Conservation (phyloP, 2,113 vertebrate genomes). For the Suncus etruscus region DNA sequence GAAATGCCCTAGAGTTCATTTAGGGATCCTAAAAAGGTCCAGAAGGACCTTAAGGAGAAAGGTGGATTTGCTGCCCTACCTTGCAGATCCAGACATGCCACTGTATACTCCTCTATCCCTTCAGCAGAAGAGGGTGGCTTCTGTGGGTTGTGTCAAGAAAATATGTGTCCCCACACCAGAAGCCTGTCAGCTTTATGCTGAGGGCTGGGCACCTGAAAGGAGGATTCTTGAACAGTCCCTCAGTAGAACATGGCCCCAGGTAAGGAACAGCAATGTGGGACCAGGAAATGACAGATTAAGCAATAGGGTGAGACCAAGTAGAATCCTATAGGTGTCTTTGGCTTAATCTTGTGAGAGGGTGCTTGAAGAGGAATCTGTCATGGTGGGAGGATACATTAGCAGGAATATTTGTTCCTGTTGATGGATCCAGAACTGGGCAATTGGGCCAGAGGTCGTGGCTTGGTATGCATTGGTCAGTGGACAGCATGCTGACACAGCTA, state of each 20-base stretch:
- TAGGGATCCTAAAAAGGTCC: background rate
- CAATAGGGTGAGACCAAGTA: background rate
- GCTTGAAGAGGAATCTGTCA: background rate
- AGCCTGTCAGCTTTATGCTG: background rate
- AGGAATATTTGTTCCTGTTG: conserved; percentile 6
- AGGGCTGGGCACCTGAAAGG: background rate
- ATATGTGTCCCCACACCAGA: background rate
- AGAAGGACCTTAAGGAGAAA: background rate
- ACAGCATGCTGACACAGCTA: background rate
- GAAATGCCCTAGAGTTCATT: background rate
- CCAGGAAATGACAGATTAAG: background rate
- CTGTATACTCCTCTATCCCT: background rate
- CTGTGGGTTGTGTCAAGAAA: too few relatives aligned
- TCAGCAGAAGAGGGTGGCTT: too few relatives aligned
- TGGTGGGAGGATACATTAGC: background rate
- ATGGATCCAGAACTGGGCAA: background rate
- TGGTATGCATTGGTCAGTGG: too few relatives aligned
- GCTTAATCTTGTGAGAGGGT: background rate
- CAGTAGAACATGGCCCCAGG: background rate
- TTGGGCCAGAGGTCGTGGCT: too few relatives aligned
- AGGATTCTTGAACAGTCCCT: conserved; percentile 27
- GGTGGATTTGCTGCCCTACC: background rate
- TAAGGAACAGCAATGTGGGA: background rate
- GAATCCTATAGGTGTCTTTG: background rate
- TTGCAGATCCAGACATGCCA: too few relatives aligned